Evolutionary conservation across 2,888 invertebrate species (phyloP).

Genomic region (Tachina grossa): DNA sequence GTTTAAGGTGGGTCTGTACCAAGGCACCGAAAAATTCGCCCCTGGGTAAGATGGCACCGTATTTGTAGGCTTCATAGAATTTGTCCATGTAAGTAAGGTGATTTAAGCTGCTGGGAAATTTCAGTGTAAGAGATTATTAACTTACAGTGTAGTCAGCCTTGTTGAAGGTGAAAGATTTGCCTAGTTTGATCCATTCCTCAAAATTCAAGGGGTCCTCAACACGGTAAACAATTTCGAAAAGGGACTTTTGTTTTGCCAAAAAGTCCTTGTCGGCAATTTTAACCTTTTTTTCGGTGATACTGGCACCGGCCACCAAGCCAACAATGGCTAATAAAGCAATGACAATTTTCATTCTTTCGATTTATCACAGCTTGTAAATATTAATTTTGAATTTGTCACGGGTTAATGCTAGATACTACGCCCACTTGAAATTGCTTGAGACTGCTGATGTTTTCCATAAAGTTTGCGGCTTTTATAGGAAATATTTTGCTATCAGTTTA

Average conservation of each 20-base stretch:
- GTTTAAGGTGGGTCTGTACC: slow-evolving; percentile 83
- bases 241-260: slow-evolving; percentile 73
- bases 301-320: slow-evolving; percentile 75
- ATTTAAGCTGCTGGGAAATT: too few relatives aligned
- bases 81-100: slow-evolving; percentile 74
- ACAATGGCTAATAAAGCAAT: slow-evolving; percentile 77
- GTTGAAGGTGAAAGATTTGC: slow-evolving; percentile 69
- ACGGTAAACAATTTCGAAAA: slow-evolving; percentile 73
- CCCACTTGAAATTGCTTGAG: slow-evolving; percentile 76
- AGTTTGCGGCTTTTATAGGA: slow-evolving; percentile 22
- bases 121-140: not conserved
- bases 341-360: slow-evolving; percentile 77
- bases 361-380: slow-evolving; percentile 24
- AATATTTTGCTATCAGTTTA: slow-evolving; percentile 34
- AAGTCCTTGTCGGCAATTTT: slow-evolving; percentile 72
- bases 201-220: slow-evolving; percentile 72
- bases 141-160: slow-evolving; percentile 70
- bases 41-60: slow-evolving; percentile 84
- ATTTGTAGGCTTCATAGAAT: slow-evolving; percentile 77
- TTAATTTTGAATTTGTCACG: slow-evolving; percentile 71
- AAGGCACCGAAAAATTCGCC: slow-evolving; percentile 85
- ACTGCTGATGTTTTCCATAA: slow-evolving; percentile 68
- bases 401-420: slow-evolving; percentile 62
- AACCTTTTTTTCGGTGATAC: slow-evolving; percentile 48
- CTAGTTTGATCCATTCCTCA: slow-evolving; percentile 74